Conservation (phyloP, 2,888 invertebrate genomes). For the Fragum fragum region DNA sequence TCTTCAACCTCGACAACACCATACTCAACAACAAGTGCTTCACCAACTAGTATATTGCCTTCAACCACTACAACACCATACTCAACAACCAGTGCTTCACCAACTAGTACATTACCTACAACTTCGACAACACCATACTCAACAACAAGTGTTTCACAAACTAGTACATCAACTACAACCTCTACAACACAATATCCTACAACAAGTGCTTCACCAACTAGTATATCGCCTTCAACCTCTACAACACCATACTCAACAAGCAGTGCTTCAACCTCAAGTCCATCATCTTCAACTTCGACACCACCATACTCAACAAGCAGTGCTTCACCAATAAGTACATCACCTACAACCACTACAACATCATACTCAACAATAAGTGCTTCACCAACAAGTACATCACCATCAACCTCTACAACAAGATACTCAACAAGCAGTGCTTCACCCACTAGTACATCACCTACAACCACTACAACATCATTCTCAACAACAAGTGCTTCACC, state of each 20-base stretch:
- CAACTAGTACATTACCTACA: background rate
- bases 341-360: background rate
- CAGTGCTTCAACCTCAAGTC: background rate
- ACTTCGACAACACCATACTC: background rate
- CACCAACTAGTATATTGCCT: background rate
- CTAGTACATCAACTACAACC: background rate
- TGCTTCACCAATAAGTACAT: background rate
- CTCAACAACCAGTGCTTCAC: background rate
- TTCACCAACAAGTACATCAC: background rate
- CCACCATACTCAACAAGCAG: background rate
- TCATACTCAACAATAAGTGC: background rate
- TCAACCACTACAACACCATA: background rate
- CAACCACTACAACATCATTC: background rate
- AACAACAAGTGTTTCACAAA: background rate
- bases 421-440: background rate
- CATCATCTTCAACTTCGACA: background rate
- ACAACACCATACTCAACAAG: slow-evolving; percentile 4
- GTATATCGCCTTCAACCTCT: background rate
- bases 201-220: background rate
- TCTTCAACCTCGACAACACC: slow-evolving; percentile 1
- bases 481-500: background rate
- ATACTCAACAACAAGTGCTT: slow-evolving; percentile 1
- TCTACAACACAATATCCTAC: background rate
- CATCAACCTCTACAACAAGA: background rate
- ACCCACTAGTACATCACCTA: background rate